Evolutionary conservation across 2,797 vertebrate species (phyloP), one percentile per base, ranked within the genome.

Genomic region (Siniperca obscura): DNA sequence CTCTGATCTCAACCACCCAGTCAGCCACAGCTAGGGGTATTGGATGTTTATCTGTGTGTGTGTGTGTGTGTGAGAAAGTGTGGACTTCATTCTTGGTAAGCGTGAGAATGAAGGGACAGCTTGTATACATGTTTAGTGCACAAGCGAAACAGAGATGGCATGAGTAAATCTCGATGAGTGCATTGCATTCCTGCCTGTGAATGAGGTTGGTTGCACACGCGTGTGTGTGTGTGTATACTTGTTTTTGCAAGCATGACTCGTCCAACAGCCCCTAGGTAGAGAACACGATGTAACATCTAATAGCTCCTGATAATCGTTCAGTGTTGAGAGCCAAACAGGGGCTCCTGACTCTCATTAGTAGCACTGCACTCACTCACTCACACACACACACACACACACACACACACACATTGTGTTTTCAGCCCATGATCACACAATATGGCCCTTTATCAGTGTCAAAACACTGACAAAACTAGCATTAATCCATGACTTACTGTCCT

Each of bases 291-390:
- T 79, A 76, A 82, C 78, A 66, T 86, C 67, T 85, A 86, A 75
- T 81, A 84, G 74, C 69, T 70, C 76, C 79, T 79, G 76, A 86
- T 89, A 83, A 88, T 85, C 16, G 42, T 44, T 89, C 70, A 73
- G 82, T 19, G 71, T 86, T 80, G 30, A 56, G 65, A 84, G 89
- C 82, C 82, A 77, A 83, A 62, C 83, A 68, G 12, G 61, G 75
- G 91, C 88, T 92, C 82, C 87, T 90, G 91, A 92, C 79, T 90
- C 68, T 67, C 34, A 91, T 92, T 92, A 91, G 76, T 44, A 68
- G 19, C 27, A 59, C 65, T 86, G 70, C 68, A 70, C 70, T 79
- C 82, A 73, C 65, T 78, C 53, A 46, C 34, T 5, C 56, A 30
- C 64, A 78, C 61, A 77, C 67, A 84, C 74, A 74, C 78, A 81